Conservation (phyloP, 2,888 invertebrate genomes). For the Spodoptera picta region DNA sequence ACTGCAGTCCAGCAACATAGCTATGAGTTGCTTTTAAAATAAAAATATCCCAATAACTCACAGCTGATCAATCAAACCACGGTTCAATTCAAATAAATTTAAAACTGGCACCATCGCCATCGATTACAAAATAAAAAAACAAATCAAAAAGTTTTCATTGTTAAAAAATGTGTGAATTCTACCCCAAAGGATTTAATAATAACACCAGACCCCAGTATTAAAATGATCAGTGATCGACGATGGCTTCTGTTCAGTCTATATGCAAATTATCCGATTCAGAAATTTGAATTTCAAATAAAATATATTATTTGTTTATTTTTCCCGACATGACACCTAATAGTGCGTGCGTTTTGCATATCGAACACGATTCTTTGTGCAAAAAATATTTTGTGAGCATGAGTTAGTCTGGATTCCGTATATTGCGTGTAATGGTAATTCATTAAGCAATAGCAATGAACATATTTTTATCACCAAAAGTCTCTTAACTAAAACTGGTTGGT, state of each 20-base stretch:
- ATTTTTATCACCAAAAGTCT: too few species aligned
- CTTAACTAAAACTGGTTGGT: too few species aligned
- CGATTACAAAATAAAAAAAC: conserved; percentile 52
- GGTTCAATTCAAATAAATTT: conserved; percentile 24
- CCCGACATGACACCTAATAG: conserved; percentile 79
- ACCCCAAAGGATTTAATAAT: conserved; percentile 61
- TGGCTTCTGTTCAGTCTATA: conserved; percentile 82
- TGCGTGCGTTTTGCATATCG: conserved; percentile 58
- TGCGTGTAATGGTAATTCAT: too few species aligned
- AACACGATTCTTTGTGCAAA: conserved; percentile 68
- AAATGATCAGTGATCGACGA: conserved; percentile 80
- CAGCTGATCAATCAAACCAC: conserved; percentile 39
- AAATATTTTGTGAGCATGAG: too few species aligned
- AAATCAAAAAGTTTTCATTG: conserved; percentile 56
- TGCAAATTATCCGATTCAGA: conserved; percentile 78
- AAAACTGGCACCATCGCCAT: conserved; percentile 14
- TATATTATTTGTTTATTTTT: conserved; percentile 79
- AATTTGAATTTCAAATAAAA: conserved; percentile 85
- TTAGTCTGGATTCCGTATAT: too few species aligned
- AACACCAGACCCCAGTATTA: conserved; percentile 71
- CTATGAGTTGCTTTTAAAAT: not conserved
- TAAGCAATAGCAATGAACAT: too few species aligned
- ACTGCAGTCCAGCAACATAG: too few species aligned
- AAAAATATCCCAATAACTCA: conserved; percentile 1
- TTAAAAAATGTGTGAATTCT: conserved; percentile 64